Conservation (phyloP, 2,888 invertebrate species). For the Hofmannophila pseudospretella region DNA sequence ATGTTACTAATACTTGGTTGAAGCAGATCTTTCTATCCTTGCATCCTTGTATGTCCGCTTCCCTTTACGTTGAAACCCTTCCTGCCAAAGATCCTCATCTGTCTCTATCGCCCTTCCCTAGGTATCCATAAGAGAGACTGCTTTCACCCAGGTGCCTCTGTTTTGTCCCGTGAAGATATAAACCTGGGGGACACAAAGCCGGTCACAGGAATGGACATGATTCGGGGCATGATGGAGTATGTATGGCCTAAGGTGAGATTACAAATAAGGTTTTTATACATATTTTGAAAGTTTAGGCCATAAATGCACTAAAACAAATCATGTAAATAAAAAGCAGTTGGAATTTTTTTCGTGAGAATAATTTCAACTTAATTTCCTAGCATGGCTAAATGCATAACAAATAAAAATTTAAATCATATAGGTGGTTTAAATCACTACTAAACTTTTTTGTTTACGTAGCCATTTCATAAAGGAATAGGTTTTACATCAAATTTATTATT, state of each 20-base stretch:
- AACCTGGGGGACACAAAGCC: constrained; percentile 77
- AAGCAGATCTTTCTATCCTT: constrained; percentile 51
- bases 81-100: constrained; percentile 34
- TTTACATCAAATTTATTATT: too few relatives aligned
- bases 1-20: constrained; percentile 69
- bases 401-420: too few relatives aligned
- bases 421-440: too few relatives aligned
- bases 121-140: constrained; percentile 85
- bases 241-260: constrained; percentile 95
- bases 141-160: constrained; percentile 93
- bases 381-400: too few relatives aligned
- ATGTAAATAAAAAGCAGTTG: too few relatives aligned
- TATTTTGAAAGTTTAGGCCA: too few relatives aligned
- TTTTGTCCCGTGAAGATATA: constrained; percentile 81
- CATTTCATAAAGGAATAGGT: too few relatives aligned
- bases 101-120: constrained; percentile 45
- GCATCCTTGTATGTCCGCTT: constrained; percentile 28
- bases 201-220: constrained; percentile 86
- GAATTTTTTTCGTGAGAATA: too few relatives aligned
- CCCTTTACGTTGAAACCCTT: constrained; percentile 13
- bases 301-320: too few relatives aligned
- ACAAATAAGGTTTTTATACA: too few relatives aligned
- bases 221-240: constrained; percentile 92
- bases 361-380: too few relatives aligned
- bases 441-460: too few relatives aligned